phyloP scores from a whole-genome alignment of 2,888 invertebrate genomes.

The Blera fallax region DNA sequence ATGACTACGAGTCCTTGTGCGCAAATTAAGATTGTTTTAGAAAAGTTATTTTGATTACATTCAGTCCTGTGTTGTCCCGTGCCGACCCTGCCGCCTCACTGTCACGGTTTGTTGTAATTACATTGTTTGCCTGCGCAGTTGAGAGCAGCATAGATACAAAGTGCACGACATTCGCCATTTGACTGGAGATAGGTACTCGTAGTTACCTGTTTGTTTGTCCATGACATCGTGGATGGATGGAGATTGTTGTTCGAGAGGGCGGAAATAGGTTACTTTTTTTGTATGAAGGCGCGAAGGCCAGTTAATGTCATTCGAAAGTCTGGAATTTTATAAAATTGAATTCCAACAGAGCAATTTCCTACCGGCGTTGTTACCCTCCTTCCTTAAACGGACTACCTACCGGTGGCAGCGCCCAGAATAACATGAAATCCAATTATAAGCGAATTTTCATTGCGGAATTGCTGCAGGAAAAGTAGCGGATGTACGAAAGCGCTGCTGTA shows the following conservation, averaged over 20 bases:
- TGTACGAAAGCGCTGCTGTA: slow-evolving; percentile 8
- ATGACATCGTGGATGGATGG: background rate
- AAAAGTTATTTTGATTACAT: slow-evolving; percentile 65
- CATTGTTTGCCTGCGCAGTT: slow-evolving; percentile 58
- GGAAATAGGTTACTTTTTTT: background rate
- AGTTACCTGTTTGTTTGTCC: slow-evolving; percentile 47
- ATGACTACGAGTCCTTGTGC: slow-evolving; percentile 48
- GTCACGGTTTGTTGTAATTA: slow-evolving; percentile 57
- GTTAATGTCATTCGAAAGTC: slow-evolving; percentile 53
- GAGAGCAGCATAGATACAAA: slow-evolving; percentile 21
- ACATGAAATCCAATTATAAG: slow-evolving; percentile 72
- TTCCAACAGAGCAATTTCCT: slow-evolving; percentile 69
- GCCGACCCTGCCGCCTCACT: slow-evolving; percentile 18
- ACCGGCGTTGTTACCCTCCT: slow-evolving; percentile 11
- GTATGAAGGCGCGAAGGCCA: slow-evolving; percentile 44
- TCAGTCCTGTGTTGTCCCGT: background rate
- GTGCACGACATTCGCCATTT: slow-evolving; percentile 50
- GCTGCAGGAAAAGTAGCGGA: slow-evolving; percentile 36
- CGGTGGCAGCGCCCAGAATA: slow-evolving; percentile 21
- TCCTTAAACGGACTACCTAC: background rate
- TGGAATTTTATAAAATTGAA: slow-evolving; percentile 71
- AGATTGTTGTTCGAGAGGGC: background rate
- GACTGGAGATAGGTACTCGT: background rate
- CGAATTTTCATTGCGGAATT: slow-evolving; percentile 63
- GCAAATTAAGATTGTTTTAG: slow-evolving; percentile 66